Evolutionary conservation across 2,797 vertebrate genomes (phyloP).

Genomic region (Glyptemys insculpta): DNA sequence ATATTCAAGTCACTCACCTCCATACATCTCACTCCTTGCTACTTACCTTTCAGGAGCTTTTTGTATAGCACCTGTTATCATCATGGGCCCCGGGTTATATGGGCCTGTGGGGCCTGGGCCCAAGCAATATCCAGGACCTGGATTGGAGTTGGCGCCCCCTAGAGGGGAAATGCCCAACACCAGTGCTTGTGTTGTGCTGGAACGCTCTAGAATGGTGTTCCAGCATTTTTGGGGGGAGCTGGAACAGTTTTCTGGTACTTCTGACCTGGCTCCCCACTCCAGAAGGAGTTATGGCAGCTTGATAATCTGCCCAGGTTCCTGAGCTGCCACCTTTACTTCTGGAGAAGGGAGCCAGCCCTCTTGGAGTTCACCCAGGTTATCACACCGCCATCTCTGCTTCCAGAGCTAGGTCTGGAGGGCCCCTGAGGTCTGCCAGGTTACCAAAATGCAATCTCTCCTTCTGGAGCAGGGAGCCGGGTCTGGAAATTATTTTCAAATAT

Average conservation of each 20-base stretch:
- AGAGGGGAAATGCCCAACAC: not conserved
- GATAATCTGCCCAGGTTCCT: not conserved
- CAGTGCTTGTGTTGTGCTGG: not conserved
- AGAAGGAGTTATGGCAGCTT: not conserved
- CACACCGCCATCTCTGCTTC: not conserved
- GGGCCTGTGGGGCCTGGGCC: too few relatives aligned
- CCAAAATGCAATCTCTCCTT: not conserved
- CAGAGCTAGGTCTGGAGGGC: not conserved
- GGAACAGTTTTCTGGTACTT: not conserved
- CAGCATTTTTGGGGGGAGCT: not conserved
- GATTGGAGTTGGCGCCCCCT: not conserved
- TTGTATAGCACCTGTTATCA: too few relatives aligned
- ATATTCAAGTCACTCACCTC: not conserved
- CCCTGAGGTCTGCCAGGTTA: not conserved
- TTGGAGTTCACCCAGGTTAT: not conserved
- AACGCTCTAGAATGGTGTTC: not conserved
- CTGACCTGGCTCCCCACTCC: too few relatives aligned
- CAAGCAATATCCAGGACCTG: too few relatives aligned
- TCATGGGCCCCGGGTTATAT: rapidly evolving
- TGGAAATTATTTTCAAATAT: not conserved
- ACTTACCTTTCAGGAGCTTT: not conserved
- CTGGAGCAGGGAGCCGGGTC: not conserved
- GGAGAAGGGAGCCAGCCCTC: not conserved
- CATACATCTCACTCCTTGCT: not conserved
- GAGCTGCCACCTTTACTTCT: not conserved